phyloP scores from a whole-genome alignment of 2,888 invertebrate genomes.

The Lacanobia oleracea region DNA sequence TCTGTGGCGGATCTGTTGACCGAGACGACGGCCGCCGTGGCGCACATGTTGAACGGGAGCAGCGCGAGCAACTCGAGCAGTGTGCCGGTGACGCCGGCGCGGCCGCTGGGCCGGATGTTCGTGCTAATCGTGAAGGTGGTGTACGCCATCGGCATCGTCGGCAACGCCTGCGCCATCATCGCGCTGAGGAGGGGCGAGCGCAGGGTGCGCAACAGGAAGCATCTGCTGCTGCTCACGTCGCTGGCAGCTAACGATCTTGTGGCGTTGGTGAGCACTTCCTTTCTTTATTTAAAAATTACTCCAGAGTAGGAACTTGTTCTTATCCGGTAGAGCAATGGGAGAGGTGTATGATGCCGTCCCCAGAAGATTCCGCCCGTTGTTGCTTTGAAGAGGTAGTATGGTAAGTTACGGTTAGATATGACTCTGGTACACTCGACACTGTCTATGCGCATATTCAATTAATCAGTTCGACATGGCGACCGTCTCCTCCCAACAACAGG shows the following conservation, averaged over 20 bases:
- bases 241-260: slow-evolving; percentile 95
- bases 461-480: not conserved
- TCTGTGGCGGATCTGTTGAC: slow-evolving; percentile 16
- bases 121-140: slow-evolving; percentile 87
- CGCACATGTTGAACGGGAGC: slow-evolving; percentile 16
- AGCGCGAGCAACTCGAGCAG: not conserved
- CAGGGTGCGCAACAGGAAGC: slow-evolving; percentile 94
- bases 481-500: not conserved
- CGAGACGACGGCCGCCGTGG: slow-evolving; percentile 13
- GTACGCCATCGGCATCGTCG: slow-evolving; percentile 93
- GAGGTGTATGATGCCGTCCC: not conserved
- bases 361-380: not conserved
- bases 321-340: no score
- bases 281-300: not conserved
- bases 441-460: no score
- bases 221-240: slow-evolving; percentile 94
- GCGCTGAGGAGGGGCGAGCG: slow-evolving; percentile 93
- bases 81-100: not conserved
- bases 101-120: slow-evolving; percentile 60
- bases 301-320: not conserved
- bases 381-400: no score
- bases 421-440: no score
- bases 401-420: no score
- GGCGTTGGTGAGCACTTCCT: slow-evolving; percentile 86
- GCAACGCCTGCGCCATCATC: slow-evolving; percentile 94